Evolutionary conservation across 2,797 vertebrate genomes (phyloP).

Genomic region (Tangara arthus): DNA sequence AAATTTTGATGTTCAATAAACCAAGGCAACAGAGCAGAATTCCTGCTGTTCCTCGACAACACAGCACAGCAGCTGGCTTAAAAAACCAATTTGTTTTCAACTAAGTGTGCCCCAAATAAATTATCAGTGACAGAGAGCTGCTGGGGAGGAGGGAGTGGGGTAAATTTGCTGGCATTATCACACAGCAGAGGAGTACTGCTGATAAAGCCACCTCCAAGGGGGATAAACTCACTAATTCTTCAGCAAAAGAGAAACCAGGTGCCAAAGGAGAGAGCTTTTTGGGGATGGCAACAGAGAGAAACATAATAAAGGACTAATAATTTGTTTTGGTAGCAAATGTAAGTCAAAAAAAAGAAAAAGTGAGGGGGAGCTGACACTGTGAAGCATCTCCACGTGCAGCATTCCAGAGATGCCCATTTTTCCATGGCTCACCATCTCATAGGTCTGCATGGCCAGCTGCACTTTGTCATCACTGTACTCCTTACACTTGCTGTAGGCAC

Average conservation of each 20-base stretch:
- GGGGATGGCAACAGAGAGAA: neutral
- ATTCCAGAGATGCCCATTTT: fast-evolving
- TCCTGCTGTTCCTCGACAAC: neutral
- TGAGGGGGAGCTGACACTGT: fast-evolving
- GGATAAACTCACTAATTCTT: neutral
- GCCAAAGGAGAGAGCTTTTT: neutral
- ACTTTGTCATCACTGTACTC: conserved; percentile 98
- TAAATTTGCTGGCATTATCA: neutral
- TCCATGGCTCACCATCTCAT: conserved; percentile 88
- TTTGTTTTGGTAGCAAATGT: neutral
- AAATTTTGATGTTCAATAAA: neutral
- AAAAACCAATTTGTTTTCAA: neutral
- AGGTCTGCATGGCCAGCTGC: conserved; percentile 98
- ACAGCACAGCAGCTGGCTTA: neutral
- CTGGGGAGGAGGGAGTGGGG: neutral
- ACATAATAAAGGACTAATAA: neutral
- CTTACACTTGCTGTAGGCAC: conserved; percentile 91
- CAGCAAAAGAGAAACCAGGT: neutral
- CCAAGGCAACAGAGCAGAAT: neutral
- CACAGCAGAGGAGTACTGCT: fast-evolving
- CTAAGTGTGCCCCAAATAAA: neutral
- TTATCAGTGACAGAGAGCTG: neutral
- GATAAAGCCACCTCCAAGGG: neutral
- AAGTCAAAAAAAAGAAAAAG: fast-evolving
- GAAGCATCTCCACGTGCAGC: fast-evolving